phyloP scores from a whole-genome alignment of 2,113 vertebrate genomes.

The Pseudorhombus dupliciocellatus region DNA sequence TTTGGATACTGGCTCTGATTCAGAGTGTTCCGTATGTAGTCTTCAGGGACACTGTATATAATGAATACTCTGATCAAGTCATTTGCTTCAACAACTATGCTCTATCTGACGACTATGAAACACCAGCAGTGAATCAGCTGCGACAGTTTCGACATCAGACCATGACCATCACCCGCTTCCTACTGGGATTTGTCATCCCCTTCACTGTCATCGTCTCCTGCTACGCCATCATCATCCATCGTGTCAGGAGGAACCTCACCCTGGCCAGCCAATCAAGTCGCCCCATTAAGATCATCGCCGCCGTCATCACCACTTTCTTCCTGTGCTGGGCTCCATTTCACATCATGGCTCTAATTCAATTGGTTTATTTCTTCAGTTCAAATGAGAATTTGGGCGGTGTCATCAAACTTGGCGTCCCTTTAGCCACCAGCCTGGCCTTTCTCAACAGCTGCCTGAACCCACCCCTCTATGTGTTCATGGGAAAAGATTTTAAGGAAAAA shows the following conservation, averaged over 20 bases:
- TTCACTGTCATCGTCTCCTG: constrained; percentile 85
- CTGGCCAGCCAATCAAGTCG: constrained; percentile 81
- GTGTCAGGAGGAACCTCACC: constrained; percentile 79
- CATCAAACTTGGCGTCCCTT: constrained; percentile 69
- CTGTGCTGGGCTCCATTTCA: constrained; percentile 91
- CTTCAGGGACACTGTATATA: constrained; percentile 76
- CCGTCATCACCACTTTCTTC: constrained; percentile 86
- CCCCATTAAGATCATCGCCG: constrained; percentile 87
- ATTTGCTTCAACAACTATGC: constrained; percentile 79
- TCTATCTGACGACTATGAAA: constrained; percentile 67
- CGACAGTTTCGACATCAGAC: constrained; percentile 69
- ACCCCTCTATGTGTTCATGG: constrained; percentile 85
- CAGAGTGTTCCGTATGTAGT: constrained; percentile 79
- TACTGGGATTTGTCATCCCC: constrained; percentile 86
- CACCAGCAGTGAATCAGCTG: constrained; percentile 47
- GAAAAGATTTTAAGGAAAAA: constrained; percentile 84
- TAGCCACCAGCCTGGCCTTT: constrained; percentile 80
- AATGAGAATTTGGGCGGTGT: constrained; percentile 61
- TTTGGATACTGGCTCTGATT: constrained; percentile 83
- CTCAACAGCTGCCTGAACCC: constrained; percentile 86
- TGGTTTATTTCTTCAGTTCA: constrained; percentile 64
- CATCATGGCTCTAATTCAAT: constrained; percentile 78
- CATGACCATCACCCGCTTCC: constrained; percentile 82
- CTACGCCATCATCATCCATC: constrained; percentile 82
- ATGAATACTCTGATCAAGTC: constrained; percentile 45